These are phyloP conservation scores for Rattus norvegicus DNA, from an alignment of 2,113 vertebrate genomes.

Conservation along the genomic window GRCr8 NC_086027.1:75569001-75569500, in stretches of 20 bases:
- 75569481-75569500: constrained; percentile 47
- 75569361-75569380: background rate
- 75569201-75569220: background rate
- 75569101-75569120: background rate
- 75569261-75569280: constrained; percentile 10
- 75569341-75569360: background rate
- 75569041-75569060: background rate
- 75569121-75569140: background rate
- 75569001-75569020: background rate
- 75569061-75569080: background rate
- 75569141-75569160: background rate
- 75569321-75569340: background rate
- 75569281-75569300: background rate
- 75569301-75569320: constrained; percentile 33
- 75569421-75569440: background rate
- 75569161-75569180: background rate
- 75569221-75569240: background rate
- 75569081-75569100: background rate
- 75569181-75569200: background rate
- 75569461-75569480: constrained; percentile 38
- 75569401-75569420: background rate
- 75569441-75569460: constrained; percentile 40
- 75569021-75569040: background rate
- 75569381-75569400: background rate
- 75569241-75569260: background rate